phyloP scores from a whole-genome alignment of 2,888 invertebrate species.

The Apamea monoglypha region DNA sequence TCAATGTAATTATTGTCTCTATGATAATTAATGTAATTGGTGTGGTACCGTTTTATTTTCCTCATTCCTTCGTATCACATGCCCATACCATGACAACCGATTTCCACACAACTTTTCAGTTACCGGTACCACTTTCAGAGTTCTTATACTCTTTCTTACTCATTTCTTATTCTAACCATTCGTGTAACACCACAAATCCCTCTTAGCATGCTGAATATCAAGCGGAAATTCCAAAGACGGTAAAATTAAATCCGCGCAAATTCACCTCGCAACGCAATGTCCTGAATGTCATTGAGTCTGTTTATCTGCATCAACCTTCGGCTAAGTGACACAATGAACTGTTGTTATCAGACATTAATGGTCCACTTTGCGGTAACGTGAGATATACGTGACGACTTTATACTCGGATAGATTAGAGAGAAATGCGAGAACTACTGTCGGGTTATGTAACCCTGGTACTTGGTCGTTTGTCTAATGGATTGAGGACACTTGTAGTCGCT shows the following conservation, averaged over 20 bases:
- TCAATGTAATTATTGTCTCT: too few species aligned
- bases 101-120: too few species aligned
- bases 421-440: conserved; percentile 39
- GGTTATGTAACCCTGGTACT: conserved; percentile 55
- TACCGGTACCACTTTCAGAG: too few species aligned
- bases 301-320: conserved; percentile 58
- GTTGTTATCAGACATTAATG: conserved; percentile 71
- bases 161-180: too few species aligned
- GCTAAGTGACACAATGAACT: conserved; percentile 74
- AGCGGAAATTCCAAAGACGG: neutral
- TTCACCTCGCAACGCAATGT: conserved; percentile 35
- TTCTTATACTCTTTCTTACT: too few species aligned
- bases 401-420: conserved; percentile 42
- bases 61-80: too few species aligned
- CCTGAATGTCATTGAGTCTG: conserved; percentile 59
- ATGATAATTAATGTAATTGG: too few species aligned
- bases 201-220: too few species aligned
- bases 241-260: conserved; percentile 29
- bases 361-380: conserved; percentile 69
- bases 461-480: neutral
- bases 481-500: neutral
- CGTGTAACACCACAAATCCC: too few species aligned
- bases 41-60: too few species aligned
- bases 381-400: conserved; percentile 50
- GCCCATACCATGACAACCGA: too few species aligned